Evolutionary conservation across 1,140 invertebrate species (phyloP), one percentile per base, ranked within the genome.

Genomic region (Sarcophaga bullata): DNA sequence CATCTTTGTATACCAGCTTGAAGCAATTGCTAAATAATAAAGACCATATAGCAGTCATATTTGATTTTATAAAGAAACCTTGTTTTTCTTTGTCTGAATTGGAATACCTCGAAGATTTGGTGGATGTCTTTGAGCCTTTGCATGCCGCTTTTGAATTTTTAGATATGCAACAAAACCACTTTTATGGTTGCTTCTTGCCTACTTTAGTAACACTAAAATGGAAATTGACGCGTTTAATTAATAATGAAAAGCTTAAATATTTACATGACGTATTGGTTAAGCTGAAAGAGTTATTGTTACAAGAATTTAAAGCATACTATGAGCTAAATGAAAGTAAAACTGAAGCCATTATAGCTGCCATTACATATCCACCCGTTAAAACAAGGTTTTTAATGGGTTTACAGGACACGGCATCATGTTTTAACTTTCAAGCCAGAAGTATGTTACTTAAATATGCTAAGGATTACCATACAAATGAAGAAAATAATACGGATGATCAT

Each of bases 121-220:
- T n/a, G 6, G 15, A 17, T 48, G 6, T 76, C 2, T 76, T n/a
- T 49, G 73, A 76, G 15, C 73, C 73, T 8, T n/a, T 76, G 46
- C 46, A 47, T 48, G 15, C 47, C 6, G 46, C 73, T 6, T 76
- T 76, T 76, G 73, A 76, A 48, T 76, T 76, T 48, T 49, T 76
- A 76, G 73, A 76, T 76, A 48, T 17, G 10, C 37, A 5, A 49
- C 73, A 76, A 49, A 76, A 76, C n/a, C 73, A 76, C 10, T 76
- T n/a, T 49, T 76, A 76, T n/a, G 73, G 73, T 48, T 76, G 73
- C 49, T 76, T 76, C 9, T 76, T 76, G 15, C 73, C 73, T 6
- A 76, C 73, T n/a, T 13, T 76, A 7, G 73, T 76, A 8, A 76
- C 73, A 7, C 10, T 76, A 9, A 76, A 76, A 49, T 76, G 73